Percentiles rank a stretch among this genome's conserved stretches.
Evolutionary conservation across 2,888 invertebrate genomes (phyloP).

Genomic region (Ormyrus rosae): DNA sequence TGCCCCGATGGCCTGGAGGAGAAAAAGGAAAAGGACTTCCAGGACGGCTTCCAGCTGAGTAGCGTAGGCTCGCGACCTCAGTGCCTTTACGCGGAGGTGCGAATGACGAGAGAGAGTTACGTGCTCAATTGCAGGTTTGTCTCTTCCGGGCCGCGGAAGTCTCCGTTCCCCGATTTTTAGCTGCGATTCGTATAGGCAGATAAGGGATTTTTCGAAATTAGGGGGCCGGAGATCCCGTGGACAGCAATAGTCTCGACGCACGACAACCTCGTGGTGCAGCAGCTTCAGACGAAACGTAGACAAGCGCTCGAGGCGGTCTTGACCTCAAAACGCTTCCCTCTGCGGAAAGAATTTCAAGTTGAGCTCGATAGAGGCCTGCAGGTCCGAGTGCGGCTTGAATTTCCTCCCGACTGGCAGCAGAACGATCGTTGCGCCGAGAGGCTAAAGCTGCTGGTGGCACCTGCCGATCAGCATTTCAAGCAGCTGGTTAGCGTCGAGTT

Average conservation of each 20-base stretch:
- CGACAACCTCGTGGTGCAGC: slow-evolving; percentile 18
- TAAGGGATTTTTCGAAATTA: neutral
- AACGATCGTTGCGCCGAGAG: neutral
- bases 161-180: too few species aligned
- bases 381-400: slow-evolving; percentile 13
- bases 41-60: slow-evolving; percentile 15
- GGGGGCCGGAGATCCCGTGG: slow-evolving; percentile 49
- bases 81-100: slow-evolving; percentile 43
- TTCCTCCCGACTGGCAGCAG: slow-evolving; percentile 26
- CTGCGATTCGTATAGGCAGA: neutral
- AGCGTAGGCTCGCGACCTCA: slow-evolving; percentile 8
- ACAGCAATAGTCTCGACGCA: slow-evolving; percentile 31
- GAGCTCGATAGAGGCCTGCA: neutral
- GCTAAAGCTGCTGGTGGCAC: slow-evolving; percentile 28
- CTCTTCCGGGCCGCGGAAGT: too few species aligned
- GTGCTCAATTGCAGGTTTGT: slow-evolving; percentile 50
- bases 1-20: slow-evolving; percentile 5
- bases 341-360: slow-evolving; percentile 22
- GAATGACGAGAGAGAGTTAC: slow-evolving; percentile 40
- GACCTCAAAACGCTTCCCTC: neutral
- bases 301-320: neutral
- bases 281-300: neutral
- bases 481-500: slow-evolving; percentile 45
- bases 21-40: too few species aligned
- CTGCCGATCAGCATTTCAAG: slow-evolving; percentile 15